Percentiles rank a stretch among this genome's conserved stretches.
These are phyloP conservation scores for Cataglyphis hispanica DNA, from an alignment of 1,140 invertebrate genomes.

Conservation along the genomic window DNA sequence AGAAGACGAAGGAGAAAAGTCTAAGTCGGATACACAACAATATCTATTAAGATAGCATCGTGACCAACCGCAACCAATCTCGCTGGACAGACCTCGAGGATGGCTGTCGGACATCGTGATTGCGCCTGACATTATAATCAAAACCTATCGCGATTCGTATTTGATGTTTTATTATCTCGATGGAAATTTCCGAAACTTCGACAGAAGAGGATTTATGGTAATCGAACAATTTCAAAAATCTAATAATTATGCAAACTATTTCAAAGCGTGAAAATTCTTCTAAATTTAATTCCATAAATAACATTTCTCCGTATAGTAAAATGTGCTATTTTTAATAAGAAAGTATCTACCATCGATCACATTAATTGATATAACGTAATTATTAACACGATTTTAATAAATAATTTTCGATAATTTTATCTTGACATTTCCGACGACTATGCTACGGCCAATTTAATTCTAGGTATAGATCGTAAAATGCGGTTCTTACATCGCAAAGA, in stretches of 20 bases:
- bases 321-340: neutral
- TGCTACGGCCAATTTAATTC: constrained; percentile 13
- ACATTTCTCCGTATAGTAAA: neutral
- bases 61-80: constrained; percentile 69
- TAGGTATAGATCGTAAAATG: neutral
- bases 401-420: neutral
- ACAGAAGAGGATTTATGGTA: constrained; percentile 30
- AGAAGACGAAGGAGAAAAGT: constrained; percentile 55
- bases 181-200: neutral
- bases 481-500: constrained; percentile 1
- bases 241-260: neutral
- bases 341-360: neutral
- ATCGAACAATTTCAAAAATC: constrained; percentile 24
- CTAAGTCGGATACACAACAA: constrained; percentile 73
- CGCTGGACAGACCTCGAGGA: constrained; percentile 64
- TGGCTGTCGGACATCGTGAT: constrained; percentile 47
- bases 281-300: neutral
- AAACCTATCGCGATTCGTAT: constrained; percentile 62
- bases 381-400: neutral
- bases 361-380: constrained; percentile 12
- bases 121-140: constrained; percentile 70
- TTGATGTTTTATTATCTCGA: constrained; percentile 34
- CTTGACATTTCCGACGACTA: neutral
- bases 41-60: constrained; percentile 75
- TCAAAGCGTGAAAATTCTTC: neutral